phyloP scores from a whole-genome alignment of 1,140 invertebrate species.

The Pseudoatta argentina region DNA sequence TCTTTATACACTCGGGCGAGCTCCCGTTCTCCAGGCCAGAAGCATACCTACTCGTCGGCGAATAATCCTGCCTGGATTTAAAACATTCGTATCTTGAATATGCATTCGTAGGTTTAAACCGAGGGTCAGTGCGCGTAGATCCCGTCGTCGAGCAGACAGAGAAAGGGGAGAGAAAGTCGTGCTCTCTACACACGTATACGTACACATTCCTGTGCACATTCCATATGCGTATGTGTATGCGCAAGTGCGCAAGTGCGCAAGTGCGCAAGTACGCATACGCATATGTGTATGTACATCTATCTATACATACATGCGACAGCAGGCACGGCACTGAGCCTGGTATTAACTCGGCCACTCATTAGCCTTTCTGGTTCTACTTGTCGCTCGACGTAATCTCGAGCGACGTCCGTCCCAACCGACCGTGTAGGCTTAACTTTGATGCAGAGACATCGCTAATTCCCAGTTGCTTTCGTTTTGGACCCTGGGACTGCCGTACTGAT shows the following conservation, averaged over 20 bases:
- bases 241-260: too few relatives aligned
- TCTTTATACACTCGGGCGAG: constrained; percentile 67
- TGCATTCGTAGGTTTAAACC: constrained; percentile 81
- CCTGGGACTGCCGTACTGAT: constrained; percentile 42
- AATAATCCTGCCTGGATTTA: constrained; percentile 84
- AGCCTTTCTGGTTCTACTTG: constrained; percentile 79
- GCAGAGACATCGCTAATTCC: constrained; percentile 70
- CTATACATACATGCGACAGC: constrained; percentile 54
- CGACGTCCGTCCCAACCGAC: constrained; percentile 67
- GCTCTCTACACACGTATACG: constrained; percentile 7
- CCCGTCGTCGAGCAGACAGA: constrained; percentile 54
- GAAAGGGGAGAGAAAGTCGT: constrained; percentile 52
- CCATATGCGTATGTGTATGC: too few relatives aligned
- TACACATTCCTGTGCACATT: neutral
- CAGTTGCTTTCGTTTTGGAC: constrained; percentile 44
- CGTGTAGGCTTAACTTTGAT: constrained; percentile 73
- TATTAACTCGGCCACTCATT: constrained; percentile 80
- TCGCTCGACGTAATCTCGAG: constrained; percentile 79
- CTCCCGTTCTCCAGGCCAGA: constrained; percentile 56
- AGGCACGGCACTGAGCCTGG: constrained; percentile 68
- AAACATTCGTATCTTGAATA: constrained; percentile 84
- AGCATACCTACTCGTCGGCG: constrained; percentile 72
- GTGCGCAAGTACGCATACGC: too few relatives aligned
- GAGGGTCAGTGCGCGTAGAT: constrained; percentile 68
- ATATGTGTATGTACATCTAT: too few relatives aligned